Base-by-base conservation (phyloP, 1,140 invertebrate species). In the Drosophila aff. region DNA sequence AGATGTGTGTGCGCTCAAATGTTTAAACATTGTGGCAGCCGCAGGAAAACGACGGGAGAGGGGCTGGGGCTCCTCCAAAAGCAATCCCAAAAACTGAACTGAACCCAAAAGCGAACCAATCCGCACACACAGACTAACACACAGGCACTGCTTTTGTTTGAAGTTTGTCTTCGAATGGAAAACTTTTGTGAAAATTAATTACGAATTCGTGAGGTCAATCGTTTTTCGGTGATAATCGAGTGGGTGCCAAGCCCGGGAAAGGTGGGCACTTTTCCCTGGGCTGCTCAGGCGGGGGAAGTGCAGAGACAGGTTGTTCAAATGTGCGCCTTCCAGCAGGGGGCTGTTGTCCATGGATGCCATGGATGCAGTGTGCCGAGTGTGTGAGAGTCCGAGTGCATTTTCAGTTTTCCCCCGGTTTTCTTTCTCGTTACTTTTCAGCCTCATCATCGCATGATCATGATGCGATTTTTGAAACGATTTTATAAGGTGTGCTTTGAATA, bases 171-270 rank as follows among this genome's bases (percentile, higher is more conserved):
- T 90, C 85, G 86, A 91, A 91, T 90, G 86, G 86, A 90, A 90
- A 90, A 90, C 82, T 90, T 90, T 90, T 90, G 85, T 91, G 85
- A 90, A 90, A 90, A 90, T 90, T 90, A 90, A 90, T 90, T 90
- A 90, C 85, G 86, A 85, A 90, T 91, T 90, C 85, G 85, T 90
- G 85, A 90, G 85, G 85, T 90, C 85, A 90, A 90, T 90, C 85
- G 85, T 90, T 90, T 89, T 87, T 87, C 84, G 84, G 84, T 87
- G 84, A 87, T 87, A 87, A 87, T 87, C 84, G 84, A 90, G 85
- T 89, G 85, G 85, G 85, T 89, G 85, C 84, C 77, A 90, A 84
- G 75, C 62, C 59, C 44, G 23, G 68, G 46, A 31, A 57, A 57
- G 53, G 53, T 55, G 52, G 57, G 61, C 40, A 36, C 21, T 43